Evolutionary conservation across 2,797 vertebrate genomes (phyloP).

Genomic region (Diceros bicornis): DNA sequence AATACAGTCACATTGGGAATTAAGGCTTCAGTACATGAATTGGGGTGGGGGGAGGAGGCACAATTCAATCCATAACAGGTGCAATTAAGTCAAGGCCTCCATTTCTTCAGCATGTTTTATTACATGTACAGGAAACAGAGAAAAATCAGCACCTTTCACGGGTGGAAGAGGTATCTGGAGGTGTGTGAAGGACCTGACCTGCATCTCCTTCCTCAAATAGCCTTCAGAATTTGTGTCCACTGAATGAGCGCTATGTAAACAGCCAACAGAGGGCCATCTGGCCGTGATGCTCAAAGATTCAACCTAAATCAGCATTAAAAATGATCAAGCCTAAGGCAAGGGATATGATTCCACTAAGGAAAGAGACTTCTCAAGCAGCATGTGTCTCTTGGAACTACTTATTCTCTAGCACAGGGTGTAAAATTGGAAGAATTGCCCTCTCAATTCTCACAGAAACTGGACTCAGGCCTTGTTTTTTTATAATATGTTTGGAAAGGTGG

Average conservation of each 20-base stretch:
- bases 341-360: not conserved
- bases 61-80: not conserved
- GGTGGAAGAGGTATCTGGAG: not conserved
- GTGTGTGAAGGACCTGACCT: not conserved
- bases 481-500: constrained; percentile 28
- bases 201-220: not conserved
- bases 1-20: not conserved
- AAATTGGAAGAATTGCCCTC: not conserved
- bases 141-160: not conserved
- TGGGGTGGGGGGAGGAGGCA: no score
- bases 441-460: not conserved
- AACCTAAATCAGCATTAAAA: not conserved
- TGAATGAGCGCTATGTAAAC: not conserved
- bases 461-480: constrained; percentile 11
- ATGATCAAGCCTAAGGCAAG: not conserved
- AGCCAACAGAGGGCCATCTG: not conserved
- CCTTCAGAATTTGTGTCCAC: not conserved
- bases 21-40: not conserved
- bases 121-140: not conserved
- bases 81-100: not conserved
- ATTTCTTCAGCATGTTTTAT: not conserved
- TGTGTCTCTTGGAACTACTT: not conserved
- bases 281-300: not conserved
- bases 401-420: not conserved
- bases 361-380: not conserved